Percentiles rank a stretch among this genome's conserved stretches.
Conservation (phyloP, 1,140 invertebrate genomes). For the Coelopa frigida region DNA sequence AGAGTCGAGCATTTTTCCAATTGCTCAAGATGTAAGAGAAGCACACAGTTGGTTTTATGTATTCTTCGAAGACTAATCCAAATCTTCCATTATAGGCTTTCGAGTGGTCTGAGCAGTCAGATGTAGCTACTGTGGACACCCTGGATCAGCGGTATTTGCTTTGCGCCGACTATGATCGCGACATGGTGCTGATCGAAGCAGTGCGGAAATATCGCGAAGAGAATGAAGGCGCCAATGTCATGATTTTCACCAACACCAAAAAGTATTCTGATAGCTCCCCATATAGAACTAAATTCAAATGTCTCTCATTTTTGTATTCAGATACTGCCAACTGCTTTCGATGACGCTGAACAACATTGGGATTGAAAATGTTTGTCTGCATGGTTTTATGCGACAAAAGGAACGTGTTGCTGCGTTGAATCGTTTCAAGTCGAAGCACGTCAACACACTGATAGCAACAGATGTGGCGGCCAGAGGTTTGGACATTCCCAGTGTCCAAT, state of each 20-base stretch:
- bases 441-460: constrained; percentile 88
- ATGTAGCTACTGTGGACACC: constrained; percentile 74
- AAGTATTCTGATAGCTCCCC: constrained; percentile 63
- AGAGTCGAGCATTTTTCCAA: constrained; percentile 44
- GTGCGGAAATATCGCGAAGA: constrained; percentile 68
- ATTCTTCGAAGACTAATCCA: no score
- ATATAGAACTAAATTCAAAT: background rate
- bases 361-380: constrained; percentile 78
- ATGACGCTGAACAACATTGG: constrained; percentile 81
- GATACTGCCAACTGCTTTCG: constrained; percentile 75
- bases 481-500: constrained; percentile 80
- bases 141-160: constrained; percentile 86
- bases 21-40: constrained; percentile 32
- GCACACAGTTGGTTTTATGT: background rate
- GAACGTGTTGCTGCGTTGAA: constrained; percentile 70
- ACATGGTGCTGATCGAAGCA: constrained; percentile 88
- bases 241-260: constrained; percentile 92
- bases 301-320: constrained; percentile 48
- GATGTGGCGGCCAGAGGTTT: constrained; percentile 93
- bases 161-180: constrained; percentile 81
- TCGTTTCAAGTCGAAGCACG: constrained; percentile 78
- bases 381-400: constrained; percentile 77
- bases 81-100: constrained; percentile 29
- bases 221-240: constrained; percentile 70
- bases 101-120: constrained; percentile 57